phyloP scores from a whole-genome alignment of 2,797 vertebrate species.

The Fringilla coelebs region DNA sequence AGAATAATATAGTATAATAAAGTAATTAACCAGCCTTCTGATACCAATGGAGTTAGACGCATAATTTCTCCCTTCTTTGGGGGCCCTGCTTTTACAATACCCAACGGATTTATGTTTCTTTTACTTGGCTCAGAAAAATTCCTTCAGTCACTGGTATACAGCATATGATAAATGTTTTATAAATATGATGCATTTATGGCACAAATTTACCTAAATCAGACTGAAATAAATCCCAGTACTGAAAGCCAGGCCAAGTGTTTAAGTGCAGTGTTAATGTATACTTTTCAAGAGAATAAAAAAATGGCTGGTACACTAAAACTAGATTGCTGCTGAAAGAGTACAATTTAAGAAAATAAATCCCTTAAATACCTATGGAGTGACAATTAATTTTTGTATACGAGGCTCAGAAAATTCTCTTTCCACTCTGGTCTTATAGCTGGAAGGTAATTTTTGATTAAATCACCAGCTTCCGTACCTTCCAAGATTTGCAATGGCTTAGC shows the following conservation, averaged over 20 bases:
- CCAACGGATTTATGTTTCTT: background rate
- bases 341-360: background rate
- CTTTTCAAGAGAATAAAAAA: background rate
- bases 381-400: background rate
- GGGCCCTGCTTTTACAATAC: no score
- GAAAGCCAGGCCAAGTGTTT: background rate
- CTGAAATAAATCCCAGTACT: background rate
- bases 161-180: background rate
- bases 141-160: background rate
- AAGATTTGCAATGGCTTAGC: background rate
- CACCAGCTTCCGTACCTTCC: background rate
- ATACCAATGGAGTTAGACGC: no score
- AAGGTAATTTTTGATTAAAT: slow-evolving; percentile 8
- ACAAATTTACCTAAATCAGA: background rate
- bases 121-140: background rate
- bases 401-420: background rate
- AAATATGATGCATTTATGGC: background rate
- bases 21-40: no score
- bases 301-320: background rate
- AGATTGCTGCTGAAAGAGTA: background rate
- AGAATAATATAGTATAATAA: no score
- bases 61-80: no score
- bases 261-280: background rate
- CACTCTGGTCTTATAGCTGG: background rate
- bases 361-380: background rate